Percentiles rank a stretch among this genome's conserved stretches.
These are phyloP conservation scores for Zenarchopterus dispar DNA, from an alignment of 2,797 vertebrate genomes.

Conservation along the genomic window DNA sequence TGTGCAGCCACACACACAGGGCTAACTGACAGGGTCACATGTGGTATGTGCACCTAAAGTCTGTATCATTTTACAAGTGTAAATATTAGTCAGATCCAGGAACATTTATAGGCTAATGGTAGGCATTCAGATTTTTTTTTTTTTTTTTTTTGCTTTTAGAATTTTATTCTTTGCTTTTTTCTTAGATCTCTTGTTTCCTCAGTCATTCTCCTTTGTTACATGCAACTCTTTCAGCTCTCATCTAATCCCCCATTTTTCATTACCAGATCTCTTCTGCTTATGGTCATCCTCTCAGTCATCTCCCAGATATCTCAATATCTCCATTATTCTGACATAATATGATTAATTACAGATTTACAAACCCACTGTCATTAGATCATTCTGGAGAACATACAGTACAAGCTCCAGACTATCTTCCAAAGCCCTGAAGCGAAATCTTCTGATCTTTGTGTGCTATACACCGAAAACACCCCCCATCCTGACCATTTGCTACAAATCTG, in stretches of 20 bases:
- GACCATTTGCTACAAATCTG: constrained; percentile 34
- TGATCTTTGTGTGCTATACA: constrained; percentile 41
- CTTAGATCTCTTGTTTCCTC: constrained; percentile 31
- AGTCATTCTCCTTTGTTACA: constrained; percentile 39
- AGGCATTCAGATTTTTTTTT: constrained; percentile 17
- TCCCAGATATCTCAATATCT: constrained; percentile 48
- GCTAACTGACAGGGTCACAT: constrained; percentile 67
- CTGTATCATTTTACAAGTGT: constrained; percentile 68
- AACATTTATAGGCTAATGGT: constrained; percentile 64
- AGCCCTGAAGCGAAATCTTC: constrained; percentile 46
- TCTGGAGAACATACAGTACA: constrained; percentile 53
- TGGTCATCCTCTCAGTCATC: constrained; percentile 7
- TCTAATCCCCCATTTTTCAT: constrained; percentile 49
- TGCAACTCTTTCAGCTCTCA: constrained; percentile 42
- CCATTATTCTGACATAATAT: constrained; percentile 51
- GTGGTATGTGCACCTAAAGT: constrained; percentile 67
- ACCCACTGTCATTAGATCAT: constrained; percentile 58
- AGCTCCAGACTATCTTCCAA: constrained; percentile 65
- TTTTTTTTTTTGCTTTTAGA: constrained; percentile 5
- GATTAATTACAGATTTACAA: constrained; percentile 71
- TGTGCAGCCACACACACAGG: constrained; percentile 8
- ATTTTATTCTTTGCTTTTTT: constrained; percentile 52
- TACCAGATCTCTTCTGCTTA: constrained; percentile 28
- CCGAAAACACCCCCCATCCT: constrained; percentile 53
- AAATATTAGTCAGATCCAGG: constrained; percentile 74